Base-by-base conservation (phyloP, 2,797 vertebrate genomes). In the Anableps anableps region DNA sequence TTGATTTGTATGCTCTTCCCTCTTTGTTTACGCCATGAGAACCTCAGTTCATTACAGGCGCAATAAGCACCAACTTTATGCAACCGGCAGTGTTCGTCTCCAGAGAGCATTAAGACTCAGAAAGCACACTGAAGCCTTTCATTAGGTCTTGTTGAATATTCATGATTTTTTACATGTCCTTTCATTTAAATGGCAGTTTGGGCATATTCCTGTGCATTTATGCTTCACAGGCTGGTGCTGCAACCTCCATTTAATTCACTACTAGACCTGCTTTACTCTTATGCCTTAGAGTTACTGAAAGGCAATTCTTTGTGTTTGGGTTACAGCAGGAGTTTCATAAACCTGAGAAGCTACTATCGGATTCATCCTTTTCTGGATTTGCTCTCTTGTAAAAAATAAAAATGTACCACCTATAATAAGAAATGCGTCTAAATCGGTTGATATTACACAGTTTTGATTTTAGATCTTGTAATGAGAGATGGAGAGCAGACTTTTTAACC, bases 221-320 rank as follows among this genome's bases (percentile, higher is more conserved):
- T 41, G 36, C 19, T 68, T 36, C 64, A 68, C 47, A 77, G 78
- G 68, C 85, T 43, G 43, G 53, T 1, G 29, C 77, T 47, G 43
- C 64, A n/a, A 75, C 74, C 73, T 77, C 70, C 19, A 41, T 79
- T 68, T 80, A 62, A 29, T 85, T 86, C 88, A 88, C 92, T 88
- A 90, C 82, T 85, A 74, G 23, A 83, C 79, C 81, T 43, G 81
- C 38, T 14, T 60, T 68, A 41, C 34, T 68, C 80, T 76, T 14
- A 5, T 73, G 72, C 75, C 47, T 36, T 64, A 17, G 41, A 31
- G 66, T 80, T 86, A 74, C 45, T 47, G 64, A 75, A 50, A 62
- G 76, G 62, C 74, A 77, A 34, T 43, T 71, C 48, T 21, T 64
- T 75, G 38, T 13, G 10, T 68, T 47, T 29, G 64, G 77, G 80